Evolutionary conservation across 2,888 invertebrate genomes (phyloP), one percentile per base, ranked within the genome.

Genomic region (Tinea trinotella): DNA sequence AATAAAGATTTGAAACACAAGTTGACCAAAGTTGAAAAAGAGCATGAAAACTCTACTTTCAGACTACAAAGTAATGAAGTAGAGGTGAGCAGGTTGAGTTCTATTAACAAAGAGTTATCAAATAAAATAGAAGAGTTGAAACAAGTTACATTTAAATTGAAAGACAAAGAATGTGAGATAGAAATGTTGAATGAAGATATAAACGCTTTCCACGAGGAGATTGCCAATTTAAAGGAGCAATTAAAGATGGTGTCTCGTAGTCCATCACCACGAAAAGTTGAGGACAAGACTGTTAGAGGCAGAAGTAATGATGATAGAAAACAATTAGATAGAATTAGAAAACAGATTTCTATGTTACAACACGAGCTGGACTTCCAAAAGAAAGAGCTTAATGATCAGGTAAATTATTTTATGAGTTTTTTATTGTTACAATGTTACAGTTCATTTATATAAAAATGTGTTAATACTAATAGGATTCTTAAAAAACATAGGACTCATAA

Each of bases 191-290:
- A 86, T 36, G 88, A 88, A 59, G 87, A 88, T 44, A 76, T 84
- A 0, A 77, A 79, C 52, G 66, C 75, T 1, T 88, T 86, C 61
- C 86, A 88, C 56, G 84, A 80, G 53, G 88, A 88, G 59, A 78
- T 88, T 55, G 76, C 76, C 5, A 66, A 72, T 1, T 60, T 88
- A 6, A 86, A 87, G 56, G 76, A 81, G 19, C 81, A 87, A 56
- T 54, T 87, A 6, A 74, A 86, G 63, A 76, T 87, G 76, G 82
- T 71, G 1, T 83, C 85, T 0, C 61, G 84, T 1, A 86, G 87
- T 55, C 89, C 90, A 12, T 90, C 91, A 64, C 88, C 88, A 10
- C 76, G 77, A 17, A 88, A 88, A 59, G 82, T 74, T 56, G 71
- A 88, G 10, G 90, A 90, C 19, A 79, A 83, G 3, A 87, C 60